These are phyloP conservation scores for Synergus japonicus DNA, from an alignment of 2,888 invertebrate genomes.

Conservation along the genomic window DNA sequence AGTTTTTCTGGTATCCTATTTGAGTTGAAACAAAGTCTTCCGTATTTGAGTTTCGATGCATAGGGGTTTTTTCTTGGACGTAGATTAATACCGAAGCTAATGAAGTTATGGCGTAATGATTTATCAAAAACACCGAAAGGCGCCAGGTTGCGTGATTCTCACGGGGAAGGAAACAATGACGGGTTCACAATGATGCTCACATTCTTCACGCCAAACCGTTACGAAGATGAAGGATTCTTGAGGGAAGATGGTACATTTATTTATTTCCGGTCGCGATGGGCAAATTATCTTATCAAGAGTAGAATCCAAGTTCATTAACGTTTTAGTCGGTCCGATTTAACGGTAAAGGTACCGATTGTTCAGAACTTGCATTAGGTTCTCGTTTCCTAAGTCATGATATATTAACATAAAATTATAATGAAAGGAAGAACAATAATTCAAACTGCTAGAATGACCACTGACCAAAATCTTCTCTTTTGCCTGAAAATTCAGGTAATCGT, in stretches of 20 bases:
- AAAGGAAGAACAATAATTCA: too few relatives aligned
- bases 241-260: constrained; percentile 14
- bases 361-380: neutral
- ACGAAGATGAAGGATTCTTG: neutral
- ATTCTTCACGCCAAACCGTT: constrained; percentile 23
- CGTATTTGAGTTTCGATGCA: neutral
- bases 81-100: neutral
- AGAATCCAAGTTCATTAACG: constrained; percentile 30
- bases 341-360: constrained; percentile 21
- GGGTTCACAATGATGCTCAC: constrained; percentile 11
- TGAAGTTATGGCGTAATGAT: constrained; percentile 10
- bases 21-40: neutral
- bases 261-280: constrained; percentile 6
- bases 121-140: constrained; percentile 26
- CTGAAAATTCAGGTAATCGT: too few relatives aligned
- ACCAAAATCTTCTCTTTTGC: too few relatives aligned
- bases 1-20: too few relatives aligned
- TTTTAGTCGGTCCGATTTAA: neutral
- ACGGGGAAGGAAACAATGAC: constrained; percentile 10
- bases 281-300: constrained; percentile 11
- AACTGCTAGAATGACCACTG: too few relatives aligned
- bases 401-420: too few relatives aligned
- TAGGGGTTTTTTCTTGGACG: neutral
- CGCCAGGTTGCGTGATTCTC: neutral
- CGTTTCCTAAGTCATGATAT: too few relatives aligned